A percentile compares a stretch with the other conserved stretches of the same genome.
Evolutionary conservation across 1,140 invertebrate species (phyloP).

Genomic region (Trachelipus rathkii): DNA sequence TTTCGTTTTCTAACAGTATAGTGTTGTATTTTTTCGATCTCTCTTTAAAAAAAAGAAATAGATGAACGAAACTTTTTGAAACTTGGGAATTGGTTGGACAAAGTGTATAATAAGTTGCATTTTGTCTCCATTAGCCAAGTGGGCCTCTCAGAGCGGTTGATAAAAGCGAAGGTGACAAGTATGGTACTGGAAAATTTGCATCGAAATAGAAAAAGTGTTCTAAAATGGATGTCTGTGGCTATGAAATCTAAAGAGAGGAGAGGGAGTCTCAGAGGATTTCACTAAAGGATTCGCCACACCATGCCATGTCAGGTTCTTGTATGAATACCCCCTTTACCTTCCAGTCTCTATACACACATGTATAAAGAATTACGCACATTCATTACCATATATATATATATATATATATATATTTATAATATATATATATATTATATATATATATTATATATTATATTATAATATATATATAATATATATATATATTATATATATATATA

Average conservation of each 20-base stretch:
- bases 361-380: background rate
- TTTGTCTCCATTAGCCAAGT: slow-evolving; percentile 43
- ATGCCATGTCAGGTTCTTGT: background rate
- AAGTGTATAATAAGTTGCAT: slow-evolving; percentile 42
- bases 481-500: too few species aligned
- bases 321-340: background rate
- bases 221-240: slow-evolving; percentile 14
- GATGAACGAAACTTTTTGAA: slow-evolving; percentile 31
- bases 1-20: slow-evolving; percentile 25
- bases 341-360: background rate
- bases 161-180: slow-evolving; percentile 43
- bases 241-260: background rate
- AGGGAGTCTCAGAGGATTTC: background rate
- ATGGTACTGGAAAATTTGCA: slow-evolving; percentile 41
- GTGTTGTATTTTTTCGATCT: background rate
- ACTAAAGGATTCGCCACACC: background rate
- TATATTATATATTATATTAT: too few species aligned
- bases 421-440: too few species aligned
- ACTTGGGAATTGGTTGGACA: slow-evolving; percentile 32
- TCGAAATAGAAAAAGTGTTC: slow-evolving; percentile 33
- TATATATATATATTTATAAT: slow-evolving; percentile 16
- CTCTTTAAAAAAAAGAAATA: background rate
- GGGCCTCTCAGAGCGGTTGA: slow-evolving; percentile 40
- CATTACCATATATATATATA: slow-evolving; percentile 25
- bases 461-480: too few species aligned